Percentiles rank a stretch among this genome's conserved stretches.
These are phyloP conservation scores for Carassius gibelio DNA, from an alignment of 2,113 vertebrate species.

Conservation along the genomic window DNA sequence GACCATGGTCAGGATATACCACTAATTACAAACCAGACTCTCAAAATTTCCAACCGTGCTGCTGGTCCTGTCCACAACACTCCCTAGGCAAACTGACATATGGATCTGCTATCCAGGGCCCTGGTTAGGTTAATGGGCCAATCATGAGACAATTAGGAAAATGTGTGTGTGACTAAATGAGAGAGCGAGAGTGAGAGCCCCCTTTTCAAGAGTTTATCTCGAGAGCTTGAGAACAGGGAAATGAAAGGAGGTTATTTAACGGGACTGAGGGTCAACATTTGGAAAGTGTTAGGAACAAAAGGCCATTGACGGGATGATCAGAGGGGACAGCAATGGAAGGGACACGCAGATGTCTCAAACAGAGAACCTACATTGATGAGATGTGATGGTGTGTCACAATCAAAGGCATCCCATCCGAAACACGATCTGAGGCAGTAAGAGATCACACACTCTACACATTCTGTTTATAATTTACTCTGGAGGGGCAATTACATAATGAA, in stretches of 20 bases:
- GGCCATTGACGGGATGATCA: slow-evolving; percentile 54
- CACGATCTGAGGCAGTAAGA: slow-evolving; percentile 48
- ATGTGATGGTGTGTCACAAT: slow-evolving; percentile 47
- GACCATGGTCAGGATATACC: slow-evolving; percentile 63
- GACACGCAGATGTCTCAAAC: slow-evolving; percentile 57
- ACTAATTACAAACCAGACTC: slow-evolving; percentile 49
- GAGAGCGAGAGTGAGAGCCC: background rate
- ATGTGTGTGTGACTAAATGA: slow-evolving; percentile 58
- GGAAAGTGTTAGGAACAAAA: slow-evolving; percentile 73
- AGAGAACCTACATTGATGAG: slow-evolving; percentile 52
- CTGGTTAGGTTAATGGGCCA: slow-evolving; percentile 82
- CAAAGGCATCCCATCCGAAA: slow-evolving; percentile 57
- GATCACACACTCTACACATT: slow-evolving; percentile 64
- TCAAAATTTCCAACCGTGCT: slow-evolving; percentile 37
- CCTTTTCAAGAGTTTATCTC: slow-evolving; percentile 72
- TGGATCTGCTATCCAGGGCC: slow-evolving; percentile 65
- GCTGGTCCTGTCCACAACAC: slow-evolving; percentile 59
- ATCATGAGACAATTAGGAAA: slow-evolving; percentile 82
- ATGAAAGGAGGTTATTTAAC: slow-evolving; percentile 32
- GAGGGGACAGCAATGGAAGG: slow-evolving; percentile 40
- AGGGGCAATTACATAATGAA: slow-evolving; percentile 63
- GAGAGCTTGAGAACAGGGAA: slow-evolving; percentile 56
- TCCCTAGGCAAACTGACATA: slow-evolving; percentile 58
- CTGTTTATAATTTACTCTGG: slow-evolving; percentile 71
- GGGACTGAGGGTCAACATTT: slow-evolving; percentile 64